A percentile compares a stretch with the other conserved stretches of the same genome.
Evolutionary conservation across 2,113 vertebrate genomes (phyloP).

Genomic region (Empidonax alnorum): DNA sequence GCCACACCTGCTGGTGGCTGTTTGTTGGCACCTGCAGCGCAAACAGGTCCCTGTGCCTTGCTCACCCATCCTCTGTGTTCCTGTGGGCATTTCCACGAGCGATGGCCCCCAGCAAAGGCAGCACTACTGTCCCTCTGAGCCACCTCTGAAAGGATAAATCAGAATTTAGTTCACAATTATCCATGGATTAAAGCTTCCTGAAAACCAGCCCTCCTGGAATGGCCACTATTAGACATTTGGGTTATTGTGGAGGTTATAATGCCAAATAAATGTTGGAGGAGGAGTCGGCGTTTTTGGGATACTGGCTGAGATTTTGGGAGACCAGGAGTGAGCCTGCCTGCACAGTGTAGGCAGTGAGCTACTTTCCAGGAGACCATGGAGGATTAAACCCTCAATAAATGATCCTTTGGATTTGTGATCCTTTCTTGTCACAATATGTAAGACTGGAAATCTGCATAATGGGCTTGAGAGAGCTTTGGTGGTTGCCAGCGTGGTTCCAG

Average conservation of each 20-base stretch:
- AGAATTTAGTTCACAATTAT: not conserved
- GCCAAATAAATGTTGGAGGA: not conserved
- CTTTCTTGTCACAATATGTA: not conserved
- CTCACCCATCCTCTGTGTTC: not conserved
- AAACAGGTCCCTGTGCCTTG: not conserved
- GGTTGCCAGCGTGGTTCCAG: not conserved
- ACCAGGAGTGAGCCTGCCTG: not conserved
- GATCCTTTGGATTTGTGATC: not conserved
- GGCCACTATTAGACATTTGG: not conserved
- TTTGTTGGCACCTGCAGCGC: not conserved
- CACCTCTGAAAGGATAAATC: not conserved
- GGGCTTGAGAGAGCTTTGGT: not conserved
- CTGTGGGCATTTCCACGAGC: not conserved
- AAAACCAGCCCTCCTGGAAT: not conserved
- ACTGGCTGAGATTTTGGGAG: not conserved
- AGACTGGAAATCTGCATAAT: not conserved
- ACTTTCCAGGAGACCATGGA: not conserved
- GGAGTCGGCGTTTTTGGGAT: fast-evolving
- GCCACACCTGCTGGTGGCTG: not conserved
- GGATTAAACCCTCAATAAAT: not conserved
- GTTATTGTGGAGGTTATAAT: not conserved
- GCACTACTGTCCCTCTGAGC: not conserved
- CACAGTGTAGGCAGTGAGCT: not conserved
- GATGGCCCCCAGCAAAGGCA: not conserved
- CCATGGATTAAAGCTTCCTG: not conserved